Conservation (phyloP, 2,797 vertebrate species). For the Dryobates pubescens region DNA sequence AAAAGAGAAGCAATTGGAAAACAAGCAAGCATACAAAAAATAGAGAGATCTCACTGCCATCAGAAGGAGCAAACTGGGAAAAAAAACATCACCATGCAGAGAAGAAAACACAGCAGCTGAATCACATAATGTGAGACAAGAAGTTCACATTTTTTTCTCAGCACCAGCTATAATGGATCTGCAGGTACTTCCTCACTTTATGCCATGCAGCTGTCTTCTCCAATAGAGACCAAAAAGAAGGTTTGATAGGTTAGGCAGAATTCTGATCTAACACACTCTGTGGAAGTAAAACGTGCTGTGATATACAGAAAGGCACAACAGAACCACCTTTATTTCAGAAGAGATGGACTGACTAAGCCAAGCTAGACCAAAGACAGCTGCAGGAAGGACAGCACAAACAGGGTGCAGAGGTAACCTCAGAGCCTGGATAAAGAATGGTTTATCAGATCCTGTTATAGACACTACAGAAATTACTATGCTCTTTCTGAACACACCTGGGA, state of each 20-base stretch:
- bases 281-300: background rate
- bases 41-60: background rate
- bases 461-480: background rate
- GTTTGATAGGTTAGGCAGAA: background rate
- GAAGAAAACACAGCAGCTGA: background rate
- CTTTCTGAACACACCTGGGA: fast-evolving
- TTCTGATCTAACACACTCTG: background rate
- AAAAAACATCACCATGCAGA: background rate
- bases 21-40: background rate
- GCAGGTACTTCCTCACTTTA: background rate
- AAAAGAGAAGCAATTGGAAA: background rate
- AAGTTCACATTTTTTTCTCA: background rate
- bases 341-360: background rate
- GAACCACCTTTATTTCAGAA: background rate
- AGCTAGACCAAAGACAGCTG: background rate
- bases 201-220: background rate
- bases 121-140: background rate
- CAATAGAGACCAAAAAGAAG: background rate
- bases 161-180: background rate
- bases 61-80: background rate
- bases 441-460: background rate
- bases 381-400: background rate
- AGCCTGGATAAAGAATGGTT: background rate
- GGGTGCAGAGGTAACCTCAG: background rate
- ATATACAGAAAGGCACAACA: background rate